Base-by-base conservation (phyloP, 2,797 vertebrate genomes). In the Syndactyla subalaris region DNA sequence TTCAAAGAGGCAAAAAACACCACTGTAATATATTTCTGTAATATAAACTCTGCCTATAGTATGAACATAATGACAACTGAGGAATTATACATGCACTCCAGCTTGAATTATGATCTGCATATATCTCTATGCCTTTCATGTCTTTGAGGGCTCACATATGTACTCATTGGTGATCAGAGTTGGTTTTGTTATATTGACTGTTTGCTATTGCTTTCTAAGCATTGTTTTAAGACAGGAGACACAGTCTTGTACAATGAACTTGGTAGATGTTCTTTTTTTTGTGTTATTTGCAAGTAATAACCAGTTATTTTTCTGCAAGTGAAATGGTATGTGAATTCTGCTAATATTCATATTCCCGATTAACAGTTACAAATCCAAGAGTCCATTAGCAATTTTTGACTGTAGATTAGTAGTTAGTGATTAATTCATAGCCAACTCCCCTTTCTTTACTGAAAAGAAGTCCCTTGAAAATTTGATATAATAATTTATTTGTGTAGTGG, bases 161-260 rank as follows among this genome's bases (percentile, higher is more conserved):
- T 79, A 51, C 38, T 92, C 24, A 13, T 12, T 83, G 74, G 36
- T 71, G 29, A 77, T 95, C 62, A 49, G 48, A 74, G 29, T 59
- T 38, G 11, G 32, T 48, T 65, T 19, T 58, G 2, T 91, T 92
- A 52, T 30, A 68, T 21, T 55, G 80, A 67, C 36, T 75, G 59
- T 80, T 91, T 67, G 38, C 38, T 68, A 3, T 74, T 83, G 36
- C 58, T 95, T 86, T 96, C 70, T 86, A 89, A 85, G 77, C 34
- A 65, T 63, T 67, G 7, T 52, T 91, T 91, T 66, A 83, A 96
- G n/a, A 73, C 1, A 45, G 24, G 12, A 92, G 48, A 82, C 24
- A 46, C 62, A 54, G 68, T 74, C 46, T 79, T 29, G 14, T 85
- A 27, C 36, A 92, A 39, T 52, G 48, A 67, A 59, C 34, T 90